Conservation (phyloP, 2,797 vertebrate genomes). For the Gallinago stenura region DNA sequence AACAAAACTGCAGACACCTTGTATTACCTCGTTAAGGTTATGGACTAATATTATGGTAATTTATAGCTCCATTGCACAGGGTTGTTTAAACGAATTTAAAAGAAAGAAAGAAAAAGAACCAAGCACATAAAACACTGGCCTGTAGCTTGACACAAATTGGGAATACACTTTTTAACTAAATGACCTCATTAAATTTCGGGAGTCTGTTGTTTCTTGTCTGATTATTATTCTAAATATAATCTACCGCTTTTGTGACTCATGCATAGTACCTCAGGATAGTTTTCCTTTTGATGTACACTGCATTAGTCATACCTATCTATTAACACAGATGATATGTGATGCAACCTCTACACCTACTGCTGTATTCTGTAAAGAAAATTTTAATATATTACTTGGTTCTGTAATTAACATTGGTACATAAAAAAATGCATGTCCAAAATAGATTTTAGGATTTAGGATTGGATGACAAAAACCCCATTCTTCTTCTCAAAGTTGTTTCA, state of each 20-base stretch:
- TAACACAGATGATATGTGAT: constrained; percentile 42
- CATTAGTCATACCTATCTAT: constrained; percentile 69
- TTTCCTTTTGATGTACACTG: constrained; percentile 60
- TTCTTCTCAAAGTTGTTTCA: neutral
- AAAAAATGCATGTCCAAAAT: neutral
- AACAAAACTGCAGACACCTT: constrained; percentile 55
- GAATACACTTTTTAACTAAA: constrained; percentile 71
- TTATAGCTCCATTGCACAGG: constrained; percentile 63
- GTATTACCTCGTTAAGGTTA: constrained; percentile 59
- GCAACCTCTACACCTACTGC: neutral
- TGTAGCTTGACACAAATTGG: constrained; percentile 66
- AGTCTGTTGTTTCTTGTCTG: constrained; percentile 68
- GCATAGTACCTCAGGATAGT: constrained; percentile 38
- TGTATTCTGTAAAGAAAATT: constrained; percentile 27
- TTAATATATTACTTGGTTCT: neutral
- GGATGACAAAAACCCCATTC: neutral
- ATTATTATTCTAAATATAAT: constrained; percentile 72
- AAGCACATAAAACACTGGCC: constrained; percentile 1
- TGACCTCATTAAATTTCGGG: constrained; percentile 76
- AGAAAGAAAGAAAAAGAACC: neutral
- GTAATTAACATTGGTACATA: constrained; percentile 42
- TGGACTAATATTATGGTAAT: constrained; percentile 69
- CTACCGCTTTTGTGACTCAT: constrained; percentile 68
- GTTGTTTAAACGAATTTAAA: constrained; percentile 54
- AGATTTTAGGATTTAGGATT: neutral